A percentile compares a stretch with the other conserved stretches of the same genome.
phyloP scores from a whole-genome alignment of 2,113 vertebrate genomes.

The Chaetura pelagica region DNA sequence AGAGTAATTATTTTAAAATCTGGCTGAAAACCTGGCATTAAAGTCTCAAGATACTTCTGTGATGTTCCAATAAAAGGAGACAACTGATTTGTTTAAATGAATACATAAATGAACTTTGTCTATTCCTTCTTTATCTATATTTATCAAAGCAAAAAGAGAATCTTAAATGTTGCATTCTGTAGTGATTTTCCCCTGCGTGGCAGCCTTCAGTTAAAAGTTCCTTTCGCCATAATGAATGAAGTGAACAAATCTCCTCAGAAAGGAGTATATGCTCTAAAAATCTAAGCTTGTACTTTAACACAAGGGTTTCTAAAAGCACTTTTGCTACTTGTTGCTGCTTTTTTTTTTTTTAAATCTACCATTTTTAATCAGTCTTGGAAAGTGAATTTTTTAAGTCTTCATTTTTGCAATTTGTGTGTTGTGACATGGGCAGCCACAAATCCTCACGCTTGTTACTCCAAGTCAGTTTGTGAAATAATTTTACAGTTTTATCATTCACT shows the following conservation, averaged over 20 bases:
- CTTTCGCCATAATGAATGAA: not conserved
- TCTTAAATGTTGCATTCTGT: not conserved
- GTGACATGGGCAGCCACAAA: not conserved
- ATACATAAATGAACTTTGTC: not conserved
- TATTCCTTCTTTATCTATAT: not conserved
- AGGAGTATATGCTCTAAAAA: not conserved
- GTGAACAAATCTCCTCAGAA: not conserved
- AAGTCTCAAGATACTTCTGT: not conserved
- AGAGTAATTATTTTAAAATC: not conserved
- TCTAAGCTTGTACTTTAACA: not conserved
- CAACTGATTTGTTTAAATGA: not conserved
- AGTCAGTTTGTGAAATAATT: not conserved
- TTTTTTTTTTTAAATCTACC: not conserved
- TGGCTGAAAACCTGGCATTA: not conserved
- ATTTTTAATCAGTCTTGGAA: not conserved
- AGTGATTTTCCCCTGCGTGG: not conserved
- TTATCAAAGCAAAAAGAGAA: not conserved
- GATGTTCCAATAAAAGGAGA: not conserved
- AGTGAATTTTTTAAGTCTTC: not conserved
- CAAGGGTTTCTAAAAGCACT: not conserved
- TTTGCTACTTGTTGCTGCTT: not conserved
- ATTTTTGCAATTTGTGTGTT: not conserved
- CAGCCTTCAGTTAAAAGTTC: not conserved
- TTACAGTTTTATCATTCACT: not conserved
- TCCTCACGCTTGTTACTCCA: fast-evolving